Percentiles rank a stretch among this genome's conserved stretches.
Conservation (phyloP, 2,797 vertebrate genomes). For the Lagocephalus sceleratus region DNA sequence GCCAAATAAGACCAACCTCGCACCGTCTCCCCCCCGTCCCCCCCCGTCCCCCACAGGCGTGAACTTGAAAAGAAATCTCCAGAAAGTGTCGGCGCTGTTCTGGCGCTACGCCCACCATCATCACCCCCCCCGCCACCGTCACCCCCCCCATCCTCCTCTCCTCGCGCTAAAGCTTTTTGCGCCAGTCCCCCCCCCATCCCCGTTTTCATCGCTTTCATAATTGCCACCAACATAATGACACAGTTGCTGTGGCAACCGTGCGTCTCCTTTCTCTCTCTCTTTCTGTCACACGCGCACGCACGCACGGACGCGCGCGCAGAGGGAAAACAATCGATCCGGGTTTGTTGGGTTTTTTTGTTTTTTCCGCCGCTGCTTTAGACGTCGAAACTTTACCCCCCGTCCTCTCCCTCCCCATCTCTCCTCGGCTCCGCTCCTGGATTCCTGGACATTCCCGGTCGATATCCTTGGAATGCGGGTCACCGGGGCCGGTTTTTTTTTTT, state of each 20-base stretch:
- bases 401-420: no score
- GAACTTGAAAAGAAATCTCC: slow-evolving; percentile 25
- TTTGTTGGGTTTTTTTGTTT: no score
- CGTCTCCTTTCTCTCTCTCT: slow-evolving; percentile 36
- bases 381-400: no score
- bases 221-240: slow-evolving; percentile 84
- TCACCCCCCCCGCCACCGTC: no score
- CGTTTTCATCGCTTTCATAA: slow-evolving; percentile 77
- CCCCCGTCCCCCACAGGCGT: not conserved
- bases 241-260: slow-evolving; percentile 82
- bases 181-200: slow-evolving; percentile 62
- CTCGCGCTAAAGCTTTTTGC: slow-evolving; percentile 58
- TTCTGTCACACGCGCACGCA: slow-evolving; percentile 6
- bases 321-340: no score
- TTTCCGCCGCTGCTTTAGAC: no score
- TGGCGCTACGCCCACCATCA: no score
- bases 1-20: no score
- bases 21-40: slow-evolving; percentile 7
- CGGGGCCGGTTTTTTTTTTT: no score
- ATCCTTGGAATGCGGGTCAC: no score
- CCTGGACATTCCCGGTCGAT: no score
- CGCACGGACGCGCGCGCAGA: slow-evolving; percentile 13
- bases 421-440: no score
- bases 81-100: slow-evolving; percentile 36
- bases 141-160: slow-evolving; percentile 60